These are phyloP conservation scores for Globodera rostochiensis DNA, from an alignment of 1,140 invertebrate genomes.

Conservation along the genomic window DNA sequence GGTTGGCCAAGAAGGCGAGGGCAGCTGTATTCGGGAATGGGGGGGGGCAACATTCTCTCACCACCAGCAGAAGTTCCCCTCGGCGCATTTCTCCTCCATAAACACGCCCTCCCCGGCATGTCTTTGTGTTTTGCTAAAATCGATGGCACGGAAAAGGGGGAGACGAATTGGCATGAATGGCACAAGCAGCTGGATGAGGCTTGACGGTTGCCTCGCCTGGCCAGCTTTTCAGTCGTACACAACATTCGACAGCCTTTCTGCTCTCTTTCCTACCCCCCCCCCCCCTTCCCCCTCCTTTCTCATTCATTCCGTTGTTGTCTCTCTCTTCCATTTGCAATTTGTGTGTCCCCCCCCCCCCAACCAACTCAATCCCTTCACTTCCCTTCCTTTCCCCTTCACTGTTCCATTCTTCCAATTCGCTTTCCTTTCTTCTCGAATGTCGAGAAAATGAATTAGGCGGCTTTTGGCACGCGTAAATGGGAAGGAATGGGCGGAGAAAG, in stretches of 20 bases:
- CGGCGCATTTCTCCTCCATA: neutral
- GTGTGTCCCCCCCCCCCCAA: too few species aligned
- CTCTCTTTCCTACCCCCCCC: neutral
- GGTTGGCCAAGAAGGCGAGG: neutral
- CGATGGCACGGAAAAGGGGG: constrained; percentile 1
- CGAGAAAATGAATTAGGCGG: neutral
- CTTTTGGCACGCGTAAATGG: constrained; percentile 1
- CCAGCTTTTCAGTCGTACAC: neutral
- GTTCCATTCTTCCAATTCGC: neutral
- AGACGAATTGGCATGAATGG: neutral
- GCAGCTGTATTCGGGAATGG: neutral
- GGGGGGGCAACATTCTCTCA: too few species aligned
- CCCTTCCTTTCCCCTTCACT: neutral
- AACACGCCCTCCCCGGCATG: neutral
- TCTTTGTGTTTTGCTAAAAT: neutral
- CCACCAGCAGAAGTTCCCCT: neutral
- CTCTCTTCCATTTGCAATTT: too few species aligned
- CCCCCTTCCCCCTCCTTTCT: too few species aligned
- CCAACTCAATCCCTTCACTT: neutral
- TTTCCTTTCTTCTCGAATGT: neutral
- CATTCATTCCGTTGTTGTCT: too few species aligned
- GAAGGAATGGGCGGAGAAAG: neutral
- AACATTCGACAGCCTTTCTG: neutral
- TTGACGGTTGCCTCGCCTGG: neutral
- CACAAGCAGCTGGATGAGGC: neutral